Conservation (phyloP, 2,113 vertebrate species). For the Calypte anna region DNA sequence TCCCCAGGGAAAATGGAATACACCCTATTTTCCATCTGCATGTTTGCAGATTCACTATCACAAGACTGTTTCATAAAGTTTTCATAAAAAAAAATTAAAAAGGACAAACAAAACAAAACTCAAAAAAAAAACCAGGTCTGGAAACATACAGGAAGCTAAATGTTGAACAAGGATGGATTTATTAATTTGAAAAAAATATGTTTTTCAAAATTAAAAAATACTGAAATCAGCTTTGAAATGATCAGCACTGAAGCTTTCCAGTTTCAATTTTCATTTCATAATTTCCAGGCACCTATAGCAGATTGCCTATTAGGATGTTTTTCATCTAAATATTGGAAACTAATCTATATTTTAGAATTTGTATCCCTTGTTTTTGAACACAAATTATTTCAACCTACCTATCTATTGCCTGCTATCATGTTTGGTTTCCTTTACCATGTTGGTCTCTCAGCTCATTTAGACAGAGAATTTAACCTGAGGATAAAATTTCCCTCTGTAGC, state of each 20-base stretch:
- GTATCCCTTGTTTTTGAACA: neutral
- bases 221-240: neutral
- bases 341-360: neutral
- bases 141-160: neutral
- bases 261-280: neutral
- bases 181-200: neutral
- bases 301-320: neutral
- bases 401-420: accelerated
- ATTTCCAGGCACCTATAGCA: neutral
- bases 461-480: neutral
- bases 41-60: neutral
- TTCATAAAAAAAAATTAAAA: neutral
- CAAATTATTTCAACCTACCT: neutral
- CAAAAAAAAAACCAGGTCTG: neutral
- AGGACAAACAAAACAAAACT: neutral
- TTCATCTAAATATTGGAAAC: neutral
- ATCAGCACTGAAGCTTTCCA: neutral
- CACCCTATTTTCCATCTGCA: accelerated
- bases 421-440: neutral
- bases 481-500: neutral
- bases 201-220: neutral
- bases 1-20: accelerated
- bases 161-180: neutral
- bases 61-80: neutral
- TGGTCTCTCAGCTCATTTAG: neutral